Base-by-base conservation (phyloP, 2,888 invertebrate genomes). In the Hypena proboscidalis region DNA sequence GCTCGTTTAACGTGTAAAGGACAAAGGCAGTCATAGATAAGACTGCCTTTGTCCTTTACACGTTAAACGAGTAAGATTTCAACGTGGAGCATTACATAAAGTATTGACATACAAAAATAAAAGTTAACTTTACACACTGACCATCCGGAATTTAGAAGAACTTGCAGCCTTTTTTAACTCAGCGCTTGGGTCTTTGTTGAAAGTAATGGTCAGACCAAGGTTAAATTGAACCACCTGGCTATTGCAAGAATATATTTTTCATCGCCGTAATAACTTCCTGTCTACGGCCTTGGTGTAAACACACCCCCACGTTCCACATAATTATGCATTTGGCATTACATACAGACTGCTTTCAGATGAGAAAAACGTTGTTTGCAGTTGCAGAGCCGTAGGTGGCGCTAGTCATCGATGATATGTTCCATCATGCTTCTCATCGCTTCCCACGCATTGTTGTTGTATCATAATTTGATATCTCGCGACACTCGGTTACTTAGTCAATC, bases 381-480 rank as follows among this genome's bases (percentile, higher is more conserved):
- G 65, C 64, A 62, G 54, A 46, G 48, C 51, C 48, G n/a, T n/a
- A n/a, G n/a, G n/a, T n/a, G n/a, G n/a, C 59, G 50, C 58, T 65
- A 67, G 66, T 72, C 69, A 74, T 60, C 66, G 62, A 38, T 64
- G 70, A 75, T 71, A 69, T 73, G 76, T 75, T 70, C 64, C 67
- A 63, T 64, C n/a, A n/a, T n/a, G n/a, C n/a, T n/a, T n/a, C 70
- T 74, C 70, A 58, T 50, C 72, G 59, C 66, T 69, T 67, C 82
- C 81, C 72, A 82, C 82, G 52, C 75, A 17, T 46, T 40, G 33
- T 46, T 40, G 33, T 43, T 53, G 58, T 74, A 73, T 74, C 68
- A 76, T 71, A 71, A 68, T 74, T 70, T 49, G 39, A 61, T 70
- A 77, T 67, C 70, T 70, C 73, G 70, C 70, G 66, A 70, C 71